Evolutionary conservation across 2,113 vertebrate species (phyloP), one percentile per base, ranked within the genome.

Genomic region (Lutjanus erythropterus): DNA sequence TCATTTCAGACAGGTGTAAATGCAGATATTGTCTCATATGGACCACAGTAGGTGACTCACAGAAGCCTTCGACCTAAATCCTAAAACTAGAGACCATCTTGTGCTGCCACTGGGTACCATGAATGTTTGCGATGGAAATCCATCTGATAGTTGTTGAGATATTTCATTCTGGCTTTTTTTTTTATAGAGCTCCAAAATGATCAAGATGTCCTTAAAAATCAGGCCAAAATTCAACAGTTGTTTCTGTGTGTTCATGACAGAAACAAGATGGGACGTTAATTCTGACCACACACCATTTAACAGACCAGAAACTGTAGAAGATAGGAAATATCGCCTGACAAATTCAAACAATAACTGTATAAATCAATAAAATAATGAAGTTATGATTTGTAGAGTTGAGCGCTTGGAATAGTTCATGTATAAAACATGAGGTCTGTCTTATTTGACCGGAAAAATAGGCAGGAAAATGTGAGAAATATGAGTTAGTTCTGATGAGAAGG

Each of bases 311-410:
- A 83, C 64, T 31, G 27, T 44, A 0, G 1, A 68, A 27, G 21
- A 39, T 1, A 23, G 35, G 46, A 50, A 41, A 4, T 25, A 41
- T 23, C 1, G 49, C 21, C 14, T 7, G 33, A 50, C 21, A 16
- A 47, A 39, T 14, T 41, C 16, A 18, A 29, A 9, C 18, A 53
- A 39, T 18, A 50, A 16, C 41, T 58, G 27, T n/a, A 59, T 5
- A 16, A 53, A 74, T 80, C 12, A 64, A 35, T 49, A 18, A 33
- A 71, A 41, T 59, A 41, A 75, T 29, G 44, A 71, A 52, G 58
- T 16, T 59, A 25, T 47, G 52, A 70, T 41, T 27, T 42, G 3
- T 58, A 49, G 4, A 61, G 60, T 14, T 11, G 19, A n/a, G n/a
- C n/a, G n/a, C 21, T 5, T 50, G 3, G 19, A 67, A n/a, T 0